A percentile compares a stretch with the other conserved stretches of the same genome.
Conservation (phyloP, 1,140 invertebrate genomes). For the Nylanderia fulva region DNA sequence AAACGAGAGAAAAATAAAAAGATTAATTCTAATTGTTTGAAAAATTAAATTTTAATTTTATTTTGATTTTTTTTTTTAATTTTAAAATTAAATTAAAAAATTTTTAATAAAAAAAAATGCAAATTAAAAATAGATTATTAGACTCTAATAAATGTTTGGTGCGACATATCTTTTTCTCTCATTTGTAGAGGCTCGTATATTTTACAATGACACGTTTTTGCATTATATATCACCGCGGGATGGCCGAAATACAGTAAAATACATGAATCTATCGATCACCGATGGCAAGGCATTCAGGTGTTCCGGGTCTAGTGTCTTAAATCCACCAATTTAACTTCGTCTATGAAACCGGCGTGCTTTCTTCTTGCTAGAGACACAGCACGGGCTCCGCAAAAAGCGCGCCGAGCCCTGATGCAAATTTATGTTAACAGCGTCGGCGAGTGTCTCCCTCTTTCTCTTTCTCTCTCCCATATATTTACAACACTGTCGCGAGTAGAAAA, state of each 20-base stretch:
- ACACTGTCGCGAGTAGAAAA: conserved; percentile 59
- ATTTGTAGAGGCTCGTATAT: background rate
- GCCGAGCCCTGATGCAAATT: conserved; percentile 75
- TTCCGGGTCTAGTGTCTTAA: conserved; percentile 34
- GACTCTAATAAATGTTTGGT: background rate
- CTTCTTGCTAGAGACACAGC: conserved; percentile 41
- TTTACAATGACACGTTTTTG: background rate
- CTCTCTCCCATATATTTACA: too few species aligned
- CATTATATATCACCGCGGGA: background rate
- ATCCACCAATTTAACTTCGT: conserved; percentile 60
- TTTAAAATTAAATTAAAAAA: too few species aligned
- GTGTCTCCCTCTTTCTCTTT: conserved; percentile 68
- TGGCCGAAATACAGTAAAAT: conserved; percentile 1
- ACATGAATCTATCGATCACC: conserved; percentile 43
- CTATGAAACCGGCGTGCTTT: conserved; percentile 57
- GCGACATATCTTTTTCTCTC: background rate
- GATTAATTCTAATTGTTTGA: too few species aligned
- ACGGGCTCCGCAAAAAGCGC: conserved; percentile 65
- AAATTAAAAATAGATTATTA: too few species aligned
- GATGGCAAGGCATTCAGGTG: conserved; percentile 20
- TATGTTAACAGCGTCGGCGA: conserved; percentile 77
- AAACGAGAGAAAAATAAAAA: too few species aligned
- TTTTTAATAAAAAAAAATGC: too few species aligned
- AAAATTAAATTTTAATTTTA: too few species aligned
- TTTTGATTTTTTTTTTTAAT: too few species aligned